Conservation (phyloP, 2,797 vertebrate species). For the Kryptopterus vitreolus region DNA sequence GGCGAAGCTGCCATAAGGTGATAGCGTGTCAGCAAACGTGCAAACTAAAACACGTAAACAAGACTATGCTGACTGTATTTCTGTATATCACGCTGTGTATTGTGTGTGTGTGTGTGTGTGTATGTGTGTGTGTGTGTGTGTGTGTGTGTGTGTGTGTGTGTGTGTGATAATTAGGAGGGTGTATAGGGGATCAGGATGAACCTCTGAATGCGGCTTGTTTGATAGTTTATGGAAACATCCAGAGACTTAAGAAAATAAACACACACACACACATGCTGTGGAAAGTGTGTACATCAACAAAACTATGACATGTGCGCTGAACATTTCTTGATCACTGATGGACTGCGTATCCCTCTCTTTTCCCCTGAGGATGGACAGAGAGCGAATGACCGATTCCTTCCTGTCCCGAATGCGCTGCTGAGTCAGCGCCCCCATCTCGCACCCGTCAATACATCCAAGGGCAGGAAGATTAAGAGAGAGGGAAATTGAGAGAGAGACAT, state of each 20-base stretch:
- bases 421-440: conserved; percentile 10
- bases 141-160: background rate
- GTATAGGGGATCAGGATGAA: background rate
- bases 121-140: background rate
- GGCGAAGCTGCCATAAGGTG: conserved; percentile 1
- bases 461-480: background rate
- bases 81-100: background rate
- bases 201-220: background rate
- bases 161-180: background rate
- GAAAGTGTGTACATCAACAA: conserved; percentile 50
- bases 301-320: conserved; percentile 55
- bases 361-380: background rate
- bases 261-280: background rate
- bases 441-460: conserved; percentile 6
- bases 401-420: conserved; percentile 10
- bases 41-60: conserved; percentile 12
- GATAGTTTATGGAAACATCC: background rate
- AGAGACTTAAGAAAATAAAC: background rate
- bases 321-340: conserved; percentile 59
- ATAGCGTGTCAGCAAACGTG: background rate
- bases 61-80: background rate
- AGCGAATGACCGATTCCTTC: conserved; percentile 15
- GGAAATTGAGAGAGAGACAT: background rate
- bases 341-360: background rate
- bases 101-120: background rate